Evolutionary conservation across 2,113 vertebrate species (phyloP), one percentile per base, ranked within the genome.

Genomic region (Salvelinus alpinus): DNA sequence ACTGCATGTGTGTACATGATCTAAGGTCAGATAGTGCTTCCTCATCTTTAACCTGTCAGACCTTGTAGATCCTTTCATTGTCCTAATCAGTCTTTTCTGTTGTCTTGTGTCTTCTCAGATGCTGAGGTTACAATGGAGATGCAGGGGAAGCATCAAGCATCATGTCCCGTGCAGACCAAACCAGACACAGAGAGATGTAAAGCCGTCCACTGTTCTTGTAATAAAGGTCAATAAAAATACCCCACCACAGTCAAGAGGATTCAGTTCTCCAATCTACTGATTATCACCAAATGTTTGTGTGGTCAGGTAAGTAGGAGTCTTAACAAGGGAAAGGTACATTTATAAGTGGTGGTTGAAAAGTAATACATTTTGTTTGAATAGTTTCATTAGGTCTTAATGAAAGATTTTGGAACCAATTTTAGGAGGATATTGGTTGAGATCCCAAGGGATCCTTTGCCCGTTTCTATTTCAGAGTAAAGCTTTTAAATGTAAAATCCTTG

Each of bases 381-480:
- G 77, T 85, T 85, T 84, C 75, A 84, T 90, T 84, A 84, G 82
- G 84, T 78, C 71, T 83, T 73, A 87, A 87, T 87, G 79, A 84
- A 83, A 82, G 29, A 83, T 74, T 87, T 87, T 86, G 80, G 83
- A 80, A 82, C 74, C 82, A 89, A 89, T 89, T 87, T 87, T 70
- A 70, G 77, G 77, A 1, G 22, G 74, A 85, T 80, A 91, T 89
- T 88, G 87, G 82, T 83, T 74, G 76, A 85, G 78, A 84, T 73
- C 86, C 80, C 83, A 48, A 71, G 82, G 78, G 84, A 44, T 74
- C 59, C 70, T 78, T 83, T 75, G 76, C 79, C 82, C 68, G 57
- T 73, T 29, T 20, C 67, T 84, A 83, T 87, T 86, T 85, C 81
- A 87, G 65, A 78, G 82, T 85, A 22, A 80, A 82, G 77, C n/a